Conservation (phyloP, 2,113 vertebrate genomes). For the Xiphorhynchus elegans region DNA sequence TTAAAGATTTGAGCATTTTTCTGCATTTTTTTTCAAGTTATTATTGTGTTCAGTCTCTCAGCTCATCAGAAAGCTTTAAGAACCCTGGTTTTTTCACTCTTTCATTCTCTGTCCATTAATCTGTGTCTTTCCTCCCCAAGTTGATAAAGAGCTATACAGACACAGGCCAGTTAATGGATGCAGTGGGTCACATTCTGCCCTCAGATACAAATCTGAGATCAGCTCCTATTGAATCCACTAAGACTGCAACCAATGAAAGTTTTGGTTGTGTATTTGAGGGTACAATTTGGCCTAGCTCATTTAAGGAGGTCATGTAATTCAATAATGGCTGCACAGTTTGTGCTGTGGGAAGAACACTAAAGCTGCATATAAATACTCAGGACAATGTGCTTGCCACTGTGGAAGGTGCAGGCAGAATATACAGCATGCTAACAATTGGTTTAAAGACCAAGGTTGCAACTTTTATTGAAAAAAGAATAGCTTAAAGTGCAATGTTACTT, state of each 20-base stretch:
- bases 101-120: conserved; percentile 3
- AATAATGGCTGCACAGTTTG: not conserved
- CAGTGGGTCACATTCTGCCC: not conserved
- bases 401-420: conserved; percentile 16
- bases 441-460: conserved; percentile 54
- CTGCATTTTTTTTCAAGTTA: not conserved
- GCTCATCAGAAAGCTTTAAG: conserved; percentile 5
- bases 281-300: not conserved
- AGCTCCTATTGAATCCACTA: not conserved
- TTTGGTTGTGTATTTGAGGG: not conserved
- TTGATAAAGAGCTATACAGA: conserved; percentile 20
- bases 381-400: not conserved
- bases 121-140: not conserved
- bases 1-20: not conserved
- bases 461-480: conserved; percentile 43
- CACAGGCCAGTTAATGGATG: conserved; percentile 20
- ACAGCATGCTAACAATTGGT: not conserved
- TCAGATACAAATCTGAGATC: conserved; percentile 24
- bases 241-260: not conserved
- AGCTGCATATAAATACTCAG: not conserved
- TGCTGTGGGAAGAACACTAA: not conserved
- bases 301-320: conserved; percentile 33
- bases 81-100: not conserved
- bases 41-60: not conserved
- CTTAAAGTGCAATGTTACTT: conserved; percentile 44